Conservation (phyloP, 2,113 vertebrate genomes). For the Phrynocephalus versicolor region DNA sequence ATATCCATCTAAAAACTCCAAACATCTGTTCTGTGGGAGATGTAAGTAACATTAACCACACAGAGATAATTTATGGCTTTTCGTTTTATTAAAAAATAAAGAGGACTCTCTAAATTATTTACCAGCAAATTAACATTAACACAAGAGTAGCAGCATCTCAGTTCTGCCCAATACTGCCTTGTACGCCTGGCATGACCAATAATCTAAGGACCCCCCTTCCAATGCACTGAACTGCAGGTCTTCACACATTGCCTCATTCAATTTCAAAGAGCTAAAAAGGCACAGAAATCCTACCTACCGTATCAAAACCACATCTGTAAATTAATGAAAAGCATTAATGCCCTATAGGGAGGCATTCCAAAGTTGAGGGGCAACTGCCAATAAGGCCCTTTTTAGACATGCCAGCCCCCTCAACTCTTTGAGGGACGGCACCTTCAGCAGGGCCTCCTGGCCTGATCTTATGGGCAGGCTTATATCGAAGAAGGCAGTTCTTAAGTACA, state of each 20-base stretch:
- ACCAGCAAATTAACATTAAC: conserved; percentile 72
- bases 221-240: conserved; percentile 53
- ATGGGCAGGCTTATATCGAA: too few relatives aligned
- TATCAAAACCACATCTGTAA: conserved; percentile 40
- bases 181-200: conserved; percentile 9
- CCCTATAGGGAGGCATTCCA: too few relatives aligned
- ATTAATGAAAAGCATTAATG: conserved; percentile 58
- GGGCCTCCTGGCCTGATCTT: too few relatives aligned
- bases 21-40: conserved; percentile 59
- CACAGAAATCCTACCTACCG: conserved; percentile 28
- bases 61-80: conserved; percentile 63
- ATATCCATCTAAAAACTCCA: conserved; percentile 51
- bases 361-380: too few relatives aligned
- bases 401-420: too few relatives aligned
- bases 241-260: conserved; percentile 57
- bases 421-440: too few relatives aligned
- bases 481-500: too few relatives aligned
- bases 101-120: conserved; percentile 78
- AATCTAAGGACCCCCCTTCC: conserved; percentile 56
- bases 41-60: conserved; percentile 62
- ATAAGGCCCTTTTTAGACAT: too few relatives aligned
- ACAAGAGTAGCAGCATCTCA: conserved; percentile 55
- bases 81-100: conserved; percentile 82
- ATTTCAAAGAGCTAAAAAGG: conserved; percentile 62
- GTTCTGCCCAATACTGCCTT: conserved; percentile 37